Base-by-base conservation (phyloP, 2,797 vertebrate species). In the Coregonus ussuriensis region DNA sequence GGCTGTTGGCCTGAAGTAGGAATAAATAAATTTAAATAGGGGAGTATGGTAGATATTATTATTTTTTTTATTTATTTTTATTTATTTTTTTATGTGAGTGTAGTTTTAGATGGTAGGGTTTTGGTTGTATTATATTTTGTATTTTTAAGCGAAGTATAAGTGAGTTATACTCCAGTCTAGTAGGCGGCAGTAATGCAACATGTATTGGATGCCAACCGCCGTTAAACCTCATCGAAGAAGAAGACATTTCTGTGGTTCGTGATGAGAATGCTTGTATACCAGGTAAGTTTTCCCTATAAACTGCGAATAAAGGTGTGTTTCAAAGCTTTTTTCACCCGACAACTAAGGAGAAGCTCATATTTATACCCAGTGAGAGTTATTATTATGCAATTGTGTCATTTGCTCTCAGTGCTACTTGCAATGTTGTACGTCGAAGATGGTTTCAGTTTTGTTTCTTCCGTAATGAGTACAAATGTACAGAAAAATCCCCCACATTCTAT, bases 391-490 rank as follows among this genome's bases (percentile, higher is more conserved):
- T 54, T 31, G 52, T 53, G 47, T 31, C 25, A 54, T 25, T 63
- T 25, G 59, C 21, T 13, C 6, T 6, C 15, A 56, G 21, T 72
- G 25, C 6, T 71, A 25, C 33, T 18, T 37, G 72, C 18, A 2
- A 14, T 29, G 15, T 21, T 21, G 18, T 15, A 14, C 29, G 54
- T 15, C 18, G 6, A 37, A 15, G 21, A 14, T 41, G 16, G 56
- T 74, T 63, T 74, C 72, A 13, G 54, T 74, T 74, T 74, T 25
- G 4, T 63, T 29, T 63, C 6, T 21, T 73, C 29, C 29, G 35
- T 1, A 73, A 59, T 56, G 18, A 18, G 16, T 16, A 33, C 4
- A 3, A n/a, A 54, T 6, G 4, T 56, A 2, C 54, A 14, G 0
- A 33, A 59, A 31, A 73, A 13, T 3, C 18, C 1, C 6, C 4